Percentiles rank a stretch among this genome's conserved stretches.
phyloP scores from a whole-genome alignment of 2,888 invertebrate species.

The Suillia variegata region DNA sequence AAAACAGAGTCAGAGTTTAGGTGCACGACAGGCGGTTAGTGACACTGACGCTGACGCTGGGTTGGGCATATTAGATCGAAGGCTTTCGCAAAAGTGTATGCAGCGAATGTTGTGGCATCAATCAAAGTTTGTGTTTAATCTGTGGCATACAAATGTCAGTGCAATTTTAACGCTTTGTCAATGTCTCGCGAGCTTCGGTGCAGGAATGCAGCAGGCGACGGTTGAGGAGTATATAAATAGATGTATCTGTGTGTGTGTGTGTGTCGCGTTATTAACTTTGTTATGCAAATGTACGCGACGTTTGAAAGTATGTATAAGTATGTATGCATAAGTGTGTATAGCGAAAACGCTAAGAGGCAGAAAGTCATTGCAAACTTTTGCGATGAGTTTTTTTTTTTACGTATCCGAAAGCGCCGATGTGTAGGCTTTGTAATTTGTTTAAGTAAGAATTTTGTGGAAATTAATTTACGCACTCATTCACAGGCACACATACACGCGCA shows the following conservation, averaged over 20 bases:
- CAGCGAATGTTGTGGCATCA: not conserved
- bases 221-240: too few relatives aligned
- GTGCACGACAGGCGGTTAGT: too few relatives aligned
- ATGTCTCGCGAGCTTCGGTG: too few relatives aligned
- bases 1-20: too few relatives aligned
- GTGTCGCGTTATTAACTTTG: not conserved
- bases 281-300: not conserved
- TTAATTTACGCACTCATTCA: not conserved
- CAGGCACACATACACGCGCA: not conserved
- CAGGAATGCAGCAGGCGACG: too few relatives aligned
- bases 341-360: too few relatives aligned
- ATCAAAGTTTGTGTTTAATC: slow-evolving; percentile 1
- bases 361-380: too few relatives aligned
- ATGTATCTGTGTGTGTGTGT: not conserved
- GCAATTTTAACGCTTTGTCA: not conserved
- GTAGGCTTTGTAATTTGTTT: not conserved
- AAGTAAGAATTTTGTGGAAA: not conserved
- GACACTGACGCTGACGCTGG: not conserved
- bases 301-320: not conserved
- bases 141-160: slow-evolving; percentile 36
- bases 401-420: not conserved
- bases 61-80: not conserved
- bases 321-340: not conserved
- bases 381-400: too few relatives aligned
- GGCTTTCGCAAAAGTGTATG: not conserved